These are phyloP conservation scores for Lasioglossum villosulum DNA, from an alignment of 2,888 invertebrate genomes.

Conservation along the genomic window DNA sequence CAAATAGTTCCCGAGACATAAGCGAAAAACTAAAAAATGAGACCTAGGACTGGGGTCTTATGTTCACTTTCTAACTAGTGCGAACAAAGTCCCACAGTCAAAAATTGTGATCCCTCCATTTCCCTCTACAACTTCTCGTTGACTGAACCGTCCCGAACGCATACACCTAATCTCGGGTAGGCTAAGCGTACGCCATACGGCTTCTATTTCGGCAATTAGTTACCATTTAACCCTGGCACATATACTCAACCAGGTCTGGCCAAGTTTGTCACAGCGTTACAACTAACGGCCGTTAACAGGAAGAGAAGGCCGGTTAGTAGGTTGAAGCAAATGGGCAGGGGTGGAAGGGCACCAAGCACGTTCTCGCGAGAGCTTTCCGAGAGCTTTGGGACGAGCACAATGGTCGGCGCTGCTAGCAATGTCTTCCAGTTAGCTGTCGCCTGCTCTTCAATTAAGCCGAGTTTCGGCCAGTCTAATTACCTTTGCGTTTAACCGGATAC, in stretches of 20 bases:
- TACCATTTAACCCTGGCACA: constrained; percentile 31
- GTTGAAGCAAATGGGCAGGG: constrained; percentile 36
- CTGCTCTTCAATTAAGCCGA: constrained; percentile 55
- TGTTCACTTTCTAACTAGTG: too few relatives aligned
- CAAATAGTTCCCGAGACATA: too few relatives aligned
- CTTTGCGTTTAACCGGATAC: constrained; percentile 30
- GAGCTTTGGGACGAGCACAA: constrained; percentile 31
- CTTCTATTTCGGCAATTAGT: constrained; percentile 43
- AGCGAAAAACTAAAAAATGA: too few relatives aligned
- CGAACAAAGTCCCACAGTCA: too few relatives aligned
- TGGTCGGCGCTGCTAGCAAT: constrained; percentile 19
- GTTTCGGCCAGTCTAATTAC: constrained; percentile 55
- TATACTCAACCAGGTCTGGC: constrained; percentile 4
- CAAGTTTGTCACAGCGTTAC: constrained; percentile 34
- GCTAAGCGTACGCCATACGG: background rate
- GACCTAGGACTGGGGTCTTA: too few relatives aligned
- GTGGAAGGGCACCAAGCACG: constrained; percentile 26
- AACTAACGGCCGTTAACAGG: constrained; percentile 33
- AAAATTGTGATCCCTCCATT: too few relatives aligned
- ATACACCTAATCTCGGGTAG: background rate
- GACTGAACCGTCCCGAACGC: too few relatives aligned
- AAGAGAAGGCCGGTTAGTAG: constrained; percentile 37
- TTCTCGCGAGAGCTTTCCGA: constrained; percentile 31
- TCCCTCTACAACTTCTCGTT: too few relatives aligned
- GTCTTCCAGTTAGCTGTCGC: constrained; percentile 56